Evolutionary conservation across 1,140 invertebrate genomes (phyloP).

Genomic region (Aphis craccivora): DNA sequence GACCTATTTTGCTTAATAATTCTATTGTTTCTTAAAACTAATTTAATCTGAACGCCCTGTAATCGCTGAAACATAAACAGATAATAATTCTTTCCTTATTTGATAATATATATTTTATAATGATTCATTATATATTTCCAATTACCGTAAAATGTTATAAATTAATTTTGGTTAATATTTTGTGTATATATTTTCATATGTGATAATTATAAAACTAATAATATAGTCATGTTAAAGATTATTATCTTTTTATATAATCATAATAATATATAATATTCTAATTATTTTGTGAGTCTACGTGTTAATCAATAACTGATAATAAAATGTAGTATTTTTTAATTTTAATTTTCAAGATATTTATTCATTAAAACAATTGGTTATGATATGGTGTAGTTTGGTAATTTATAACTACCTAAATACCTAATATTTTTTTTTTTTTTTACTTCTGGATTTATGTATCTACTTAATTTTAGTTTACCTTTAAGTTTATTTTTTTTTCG

Average conservation of each 20-base stretch:
- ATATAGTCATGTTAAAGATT: not conserved
- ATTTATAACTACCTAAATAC: too few species aligned
- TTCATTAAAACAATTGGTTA: not conserved
- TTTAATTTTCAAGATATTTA: not conserved
- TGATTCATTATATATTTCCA: not conserved
- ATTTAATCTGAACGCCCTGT: not conserved
- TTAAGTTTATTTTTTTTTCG: too few species aligned
- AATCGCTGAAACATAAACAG: not conserved
- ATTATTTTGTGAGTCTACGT: not conserved
- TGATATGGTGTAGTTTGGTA: too few species aligned
- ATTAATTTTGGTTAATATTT: not conserved
- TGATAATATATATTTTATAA: not conserved
- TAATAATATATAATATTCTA: not conserved
- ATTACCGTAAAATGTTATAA: not conserved
- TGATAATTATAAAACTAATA: not conserved
- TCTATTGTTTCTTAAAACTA: not conserved
- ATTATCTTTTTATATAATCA: constrained; percentile 18
- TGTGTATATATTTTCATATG: not conserved
- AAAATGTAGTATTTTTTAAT: not conserved
- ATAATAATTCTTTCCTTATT: not conserved
- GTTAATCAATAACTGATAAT: constrained; percentile 12
- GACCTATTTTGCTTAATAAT: not conserved
- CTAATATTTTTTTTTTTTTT: too few species aligned
- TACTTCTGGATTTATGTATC: too few species aligned
- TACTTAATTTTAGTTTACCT: too few species aligned